Base-by-base conservation (phyloP, 2,113 vertebrate species). In the Corythornis madagascariensis region DNA sequence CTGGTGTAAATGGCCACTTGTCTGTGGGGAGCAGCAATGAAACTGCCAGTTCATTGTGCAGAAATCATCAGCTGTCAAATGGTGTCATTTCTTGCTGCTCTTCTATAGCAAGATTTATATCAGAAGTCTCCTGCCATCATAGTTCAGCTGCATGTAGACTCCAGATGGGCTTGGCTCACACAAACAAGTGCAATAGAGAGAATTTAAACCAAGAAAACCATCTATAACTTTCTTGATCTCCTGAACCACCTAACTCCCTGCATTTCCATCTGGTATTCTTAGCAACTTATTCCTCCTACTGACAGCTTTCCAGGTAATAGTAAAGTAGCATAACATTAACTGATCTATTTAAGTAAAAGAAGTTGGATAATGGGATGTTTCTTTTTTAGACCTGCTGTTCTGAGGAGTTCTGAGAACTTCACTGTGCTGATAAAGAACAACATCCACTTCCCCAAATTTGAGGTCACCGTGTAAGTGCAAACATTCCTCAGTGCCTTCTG, bases 401-500 rank as follows among this genome's bases (percentile, higher is more conserved):
- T 99, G 87, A 96, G 84, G 33, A 98, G 80, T 98, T 94, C 88
- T 99, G 89, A 96, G 83, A n/a, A 98, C 95, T 99, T 99, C 95
- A 98, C 98, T 0, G 98, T 99, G 53, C 96, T 99, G 78, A 98
- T 98, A 84, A 98, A 98, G 89, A 98, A 98, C 89, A 98, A 98
- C 47, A 96, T 99, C 45, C 78, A 98, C 12, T 99, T 98, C 80
- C 98, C 98, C 0, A 97, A 97, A n/a, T 98, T 98, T 96, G 97
- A 98, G 95, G 98, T 95, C 47, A 98, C 96, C 19, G 71, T 69
- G 98, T 98, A 95, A 98, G 97, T 94, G 48, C 66, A 94, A 70
- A 74, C 25, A 52, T 45, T 76, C 19, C 65, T 74, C 43, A 43
- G 0, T 70, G 35, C 43, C 70, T 88, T 86, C 55, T 83, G 38